Evolutionary conservation across 1,140 invertebrate genomes (phyloP).

Genomic region (Caenorhabditis briggsae): DNA sequence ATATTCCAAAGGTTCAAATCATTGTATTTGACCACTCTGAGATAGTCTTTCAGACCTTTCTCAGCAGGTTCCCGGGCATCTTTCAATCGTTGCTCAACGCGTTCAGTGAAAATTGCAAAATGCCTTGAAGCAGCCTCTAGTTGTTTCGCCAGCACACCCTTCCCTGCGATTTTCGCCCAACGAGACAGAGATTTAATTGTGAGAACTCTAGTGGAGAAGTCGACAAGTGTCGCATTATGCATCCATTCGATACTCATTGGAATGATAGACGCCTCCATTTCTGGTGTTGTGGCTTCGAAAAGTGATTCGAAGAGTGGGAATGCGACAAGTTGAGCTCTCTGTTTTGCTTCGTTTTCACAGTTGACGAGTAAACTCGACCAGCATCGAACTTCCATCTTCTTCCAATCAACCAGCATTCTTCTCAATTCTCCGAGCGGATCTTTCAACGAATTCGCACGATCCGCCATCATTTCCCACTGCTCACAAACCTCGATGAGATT

Average conservation of each 20-base stretch:
- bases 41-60: conserved; percentile 88
- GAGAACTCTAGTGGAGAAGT: conserved; percentile 85
- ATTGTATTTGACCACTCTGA: conserved; percentile 95
- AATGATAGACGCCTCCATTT: conserved; percentile 60
- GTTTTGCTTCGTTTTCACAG: conserved; percentile 77
- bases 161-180: conserved; percentile 21
- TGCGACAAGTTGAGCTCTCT: conserved; percentile 68
- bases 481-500: conserved; percentile 81
- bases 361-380: conserved; percentile 86
- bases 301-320: conserved; percentile 74
- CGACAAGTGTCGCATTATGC: conserved; percentile 86
- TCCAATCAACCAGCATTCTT: conserved; percentile 89
- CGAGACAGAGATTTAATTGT: conserved; percentile 16
- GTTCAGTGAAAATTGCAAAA: conserved; percentile 85
- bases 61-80: conserved; percentile 81
- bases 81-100: conserved; percentile 82
- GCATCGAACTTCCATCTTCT: conserved; percentile 85
- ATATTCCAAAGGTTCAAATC: conserved; percentile 95
- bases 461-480: conserved; percentile 82
- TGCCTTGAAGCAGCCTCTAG: conserved; percentile 90
- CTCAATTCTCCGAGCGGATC: conserved; percentile 84
- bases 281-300: conserved; percentile 27
- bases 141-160: conserved; percentile 79
- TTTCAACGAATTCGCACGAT: conserved; percentile 86
- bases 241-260: conserved; percentile 80